phyloP scores from a whole-genome alignment of 2,113 vertebrate species.

The Cyanoderma ruficeps region DNA sequence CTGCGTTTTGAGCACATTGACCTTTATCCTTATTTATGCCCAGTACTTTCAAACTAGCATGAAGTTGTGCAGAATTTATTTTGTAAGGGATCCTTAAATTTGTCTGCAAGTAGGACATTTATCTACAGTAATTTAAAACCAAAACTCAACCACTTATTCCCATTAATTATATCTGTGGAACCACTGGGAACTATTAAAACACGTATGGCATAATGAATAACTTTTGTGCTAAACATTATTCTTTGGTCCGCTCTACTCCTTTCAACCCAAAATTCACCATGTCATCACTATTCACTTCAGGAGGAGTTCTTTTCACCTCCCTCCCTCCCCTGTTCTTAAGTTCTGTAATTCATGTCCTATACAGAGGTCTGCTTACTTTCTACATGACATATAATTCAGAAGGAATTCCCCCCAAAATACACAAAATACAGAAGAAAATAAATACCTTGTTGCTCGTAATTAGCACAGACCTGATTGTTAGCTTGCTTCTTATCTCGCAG shows the following conservation, averaged over 20 bases:
- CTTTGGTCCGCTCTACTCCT: not conserved
- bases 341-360: not conserved
- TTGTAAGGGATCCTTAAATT: not conserved
- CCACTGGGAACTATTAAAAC: not conserved
- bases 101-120: not conserved
- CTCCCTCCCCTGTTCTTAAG: not conserved
- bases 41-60: not conserved
- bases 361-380: not conserved
- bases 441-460: not conserved
- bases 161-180: not conserved
- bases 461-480: not conserved
- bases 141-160: not conserved
- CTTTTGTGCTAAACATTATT: not conserved
- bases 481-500: not conserved
- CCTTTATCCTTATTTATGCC: not conserved
- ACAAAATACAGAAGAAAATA: not conserved
- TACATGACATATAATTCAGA: not conserved
- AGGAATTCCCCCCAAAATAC: not conserved
- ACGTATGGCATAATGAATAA: not conserved
- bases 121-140: not conserved
- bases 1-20: not conserved
- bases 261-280: not conserved
- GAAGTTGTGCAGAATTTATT: not conserved
- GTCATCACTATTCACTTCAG: not conserved
- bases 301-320: not conserved